These are phyloP conservation scores for Cataglyphis albicans DNA, from an alignment of 2,888 invertebrate species.

Conservation along the genomic window DNA sequence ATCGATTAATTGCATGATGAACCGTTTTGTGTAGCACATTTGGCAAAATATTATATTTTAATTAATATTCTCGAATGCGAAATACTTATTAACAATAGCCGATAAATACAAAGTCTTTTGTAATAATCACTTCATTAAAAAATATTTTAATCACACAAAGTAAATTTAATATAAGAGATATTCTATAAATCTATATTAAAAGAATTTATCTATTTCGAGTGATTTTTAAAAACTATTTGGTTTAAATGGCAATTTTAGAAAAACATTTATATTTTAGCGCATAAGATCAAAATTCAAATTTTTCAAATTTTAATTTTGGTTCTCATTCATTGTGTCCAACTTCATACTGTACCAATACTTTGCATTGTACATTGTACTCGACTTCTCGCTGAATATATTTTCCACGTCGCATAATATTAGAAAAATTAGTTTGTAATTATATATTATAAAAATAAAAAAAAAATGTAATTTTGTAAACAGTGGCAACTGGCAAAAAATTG, in stretches of 20 bases:
- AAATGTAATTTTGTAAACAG: not conserved
- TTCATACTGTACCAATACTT: not conserved
- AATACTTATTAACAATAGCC: not conserved
- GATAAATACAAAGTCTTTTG: not conserved
- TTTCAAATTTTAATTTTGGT: not conserved
- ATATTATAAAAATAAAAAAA: not conserved
- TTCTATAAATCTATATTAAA: no score
- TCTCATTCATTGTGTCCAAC: not conserved
- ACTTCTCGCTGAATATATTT: not conserved
- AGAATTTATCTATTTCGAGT: not conserved
- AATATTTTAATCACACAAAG: not conserved
- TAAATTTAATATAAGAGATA: not conserved
- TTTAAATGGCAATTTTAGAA: not conserved
- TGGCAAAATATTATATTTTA: not conserved
- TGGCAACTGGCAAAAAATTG: not conserved
- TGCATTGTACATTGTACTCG: not conserved
- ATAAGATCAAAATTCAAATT: not conserved
- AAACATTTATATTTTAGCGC: not conserved
- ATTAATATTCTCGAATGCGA: conserved; percentile 6
- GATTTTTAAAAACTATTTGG: not conserved
- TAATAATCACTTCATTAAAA: not conserved
- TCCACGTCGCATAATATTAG: not conserved
- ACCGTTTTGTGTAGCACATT: not conserved
- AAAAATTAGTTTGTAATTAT: not conserved
- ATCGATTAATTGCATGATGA: not conserved